Evolutionary conservation across 1,140 invertebrate genomes (phyloP), one percentile per base, ranked within the genome.

Genomic region (Thaumetopoea pityocampa): DNA sequence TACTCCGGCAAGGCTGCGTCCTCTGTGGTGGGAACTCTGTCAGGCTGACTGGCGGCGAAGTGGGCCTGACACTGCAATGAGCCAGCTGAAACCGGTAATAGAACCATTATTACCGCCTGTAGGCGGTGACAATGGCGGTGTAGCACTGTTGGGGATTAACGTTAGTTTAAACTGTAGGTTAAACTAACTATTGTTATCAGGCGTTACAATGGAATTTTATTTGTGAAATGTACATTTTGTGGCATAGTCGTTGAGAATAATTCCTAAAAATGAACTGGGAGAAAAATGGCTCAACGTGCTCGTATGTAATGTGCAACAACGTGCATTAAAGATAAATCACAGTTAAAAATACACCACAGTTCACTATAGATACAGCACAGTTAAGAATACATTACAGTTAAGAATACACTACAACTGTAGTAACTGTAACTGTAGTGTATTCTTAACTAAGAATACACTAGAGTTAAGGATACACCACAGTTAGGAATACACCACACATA

Each of bases 21-120:
- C 38, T 33, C n/a, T 47, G 44, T 8, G 32, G 38, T 4, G 51
- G 51, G 12, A 53, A 53, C 22, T 53, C 51, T n/a, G 44, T 6
- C 2, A 40, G 9, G 1, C 17, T 8, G 1, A 29, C 28, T 3
- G 38, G 34, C 1, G 51, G 51, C 0, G 44, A 53, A 1, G 38
- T 28, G 0, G 51, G 38, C 10, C 2, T 40, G 4, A 17, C n/a
- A 8, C 14, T 23, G 34, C 51, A 53, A 19, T 53, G 51, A 2
- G 38, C 38, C 16, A 43, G 1, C 51, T 52, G 19, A 6, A 27
- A 27, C 2, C 9, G 12, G 1, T 5, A 41, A 22, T 11, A 9
- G 2, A 9, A n/a, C 19, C 19, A 20, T n/a, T 20, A 20, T 20
- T n/a, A n/a, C n/a, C n/a, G 19, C 5, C 19, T 1, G 1, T 1